These are phyloP conservation scores for Phataginus tricuspis DNA, from an alignment of 2,797 vertebrate species.

Conservation along the genomic window DNA sequence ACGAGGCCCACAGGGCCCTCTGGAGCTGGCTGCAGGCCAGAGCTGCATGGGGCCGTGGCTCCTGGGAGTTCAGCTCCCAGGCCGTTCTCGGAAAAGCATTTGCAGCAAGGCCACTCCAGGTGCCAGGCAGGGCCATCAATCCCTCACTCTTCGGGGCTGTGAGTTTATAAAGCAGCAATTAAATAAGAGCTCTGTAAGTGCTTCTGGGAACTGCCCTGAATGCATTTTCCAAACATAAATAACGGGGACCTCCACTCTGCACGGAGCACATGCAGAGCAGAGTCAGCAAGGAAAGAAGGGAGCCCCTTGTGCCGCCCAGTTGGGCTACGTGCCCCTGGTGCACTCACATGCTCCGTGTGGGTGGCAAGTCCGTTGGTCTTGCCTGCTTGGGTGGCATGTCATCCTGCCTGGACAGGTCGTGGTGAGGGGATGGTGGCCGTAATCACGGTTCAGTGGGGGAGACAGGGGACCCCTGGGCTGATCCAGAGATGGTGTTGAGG, in stretches of 20 bases:
- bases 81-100: conserved; percentile 78
- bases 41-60: not conserved
- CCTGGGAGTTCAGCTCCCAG: conserved; percentile 58
- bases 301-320: conserved; percentile 63
- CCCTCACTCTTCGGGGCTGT: conserved; percentile 77
- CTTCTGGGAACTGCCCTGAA: conserved; percentile 83
- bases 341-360: conserved; percentile 31
- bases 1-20: conserved; percentile 58
- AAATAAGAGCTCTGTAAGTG: conserved; percentile 83
- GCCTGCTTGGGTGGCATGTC: conserved; percentile 73
- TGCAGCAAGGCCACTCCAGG: conserved; percentile 72
- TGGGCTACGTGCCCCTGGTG: conserved; percentile 52
- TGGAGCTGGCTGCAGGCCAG: conserved; percentile 66
- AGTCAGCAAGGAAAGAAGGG: conserved; percentile 62
- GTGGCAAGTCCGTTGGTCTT: conserved; percentile 79
- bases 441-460: not conserved
- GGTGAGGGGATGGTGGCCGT: not conserved
- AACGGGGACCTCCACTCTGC: conserved; percentile 72
- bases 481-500: not conserved
- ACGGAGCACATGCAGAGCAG: conserved; percentile 45
- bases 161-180: conserved; percentile 83
- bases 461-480: not conserved
- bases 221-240: conserved; percentile 84
- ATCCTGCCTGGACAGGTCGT: conserved; percentile 58
- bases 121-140: conserved; percentile 80